Evolutionary conservation across 1,140 invertebrate species (phyloP).

Genomic region (Drosophila carrolli): DNA sequence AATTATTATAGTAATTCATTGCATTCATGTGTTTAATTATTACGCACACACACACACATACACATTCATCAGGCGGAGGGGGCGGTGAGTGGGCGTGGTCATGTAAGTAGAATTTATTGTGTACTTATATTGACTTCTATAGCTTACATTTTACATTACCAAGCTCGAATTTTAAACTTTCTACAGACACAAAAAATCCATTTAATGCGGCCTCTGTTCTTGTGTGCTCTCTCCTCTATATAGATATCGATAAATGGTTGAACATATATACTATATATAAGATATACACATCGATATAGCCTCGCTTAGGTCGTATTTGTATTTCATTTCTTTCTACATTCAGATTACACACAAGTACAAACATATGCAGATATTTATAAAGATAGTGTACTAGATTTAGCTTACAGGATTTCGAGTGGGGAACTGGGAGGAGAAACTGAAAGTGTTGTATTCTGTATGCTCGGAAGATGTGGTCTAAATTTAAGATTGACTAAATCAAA

Average conservation of each 20-base stretch:
- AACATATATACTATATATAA: conserved; percentile 27
- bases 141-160: conserved; percentile 74
- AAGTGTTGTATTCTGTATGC: conserved; percentile 20
- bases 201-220: conserved; percentile 45
- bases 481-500: conserved; percentile 38
- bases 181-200: conserved; percentile 77
- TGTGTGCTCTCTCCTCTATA: not conserved
- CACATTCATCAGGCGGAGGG: conserved; percentile 4
- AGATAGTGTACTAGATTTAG: conserved; percentile 25
- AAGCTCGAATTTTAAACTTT: conserved; percentile 82
- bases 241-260: conserved; percentile 10
- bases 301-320: conserved; percentile 17
- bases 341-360: conserved; percentile 49
- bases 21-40: conserved; percentile 55
- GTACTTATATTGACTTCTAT: conserved; percentile 65
- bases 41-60: conserved; percentile 20
- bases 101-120: conserved; percentile 49
- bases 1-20: conserved; percentile 55
- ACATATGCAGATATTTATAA: conserved; percentile 18
- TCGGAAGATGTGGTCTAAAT: conserved; percentile 18
- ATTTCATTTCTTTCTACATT: conserved; percentile 24
- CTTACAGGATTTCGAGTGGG: conserved; percentile 28
- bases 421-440: conserved; percentile 17
- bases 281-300: conserved; percentile 31
- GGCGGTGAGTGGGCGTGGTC: conserved; percentile 27